Evolutionary conservation across 1,140 invertebrate species (phyloP).

Genomic region (Penaeus vannamei): DNA sequence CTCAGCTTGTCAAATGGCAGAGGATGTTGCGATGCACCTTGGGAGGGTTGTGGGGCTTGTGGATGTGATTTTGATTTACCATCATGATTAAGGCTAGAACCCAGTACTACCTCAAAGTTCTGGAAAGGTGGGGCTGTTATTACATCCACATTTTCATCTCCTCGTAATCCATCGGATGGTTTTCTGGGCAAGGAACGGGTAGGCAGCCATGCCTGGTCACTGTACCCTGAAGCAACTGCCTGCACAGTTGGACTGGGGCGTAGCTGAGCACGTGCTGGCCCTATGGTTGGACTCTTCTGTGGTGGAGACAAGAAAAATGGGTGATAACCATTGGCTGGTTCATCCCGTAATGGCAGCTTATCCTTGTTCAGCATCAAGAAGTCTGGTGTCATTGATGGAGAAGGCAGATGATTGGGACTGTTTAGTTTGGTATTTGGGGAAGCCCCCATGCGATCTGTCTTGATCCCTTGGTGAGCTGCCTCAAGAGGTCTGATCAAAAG

Average conservation of each 20-base stretch:
- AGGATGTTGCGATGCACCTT: background rate
- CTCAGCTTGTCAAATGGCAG: slow-evolving; percentile 49
- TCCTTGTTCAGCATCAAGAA: slow-evolving; percentile 26
- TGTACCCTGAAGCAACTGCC: background rate
- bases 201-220: slow-evolving; percentile 41
- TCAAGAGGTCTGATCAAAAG: slow-evolving; percentile 63
- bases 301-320: slow-evolving; percentile 33
- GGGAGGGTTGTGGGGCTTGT: background rate
- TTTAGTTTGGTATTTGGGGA: slow-evolving; percentile 7
- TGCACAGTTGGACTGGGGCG: slow-evolving; percentile 50
- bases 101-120: slow-evolving; percentile 62
- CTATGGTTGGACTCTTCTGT: slow-evolving; percentile 2
- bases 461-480: background rate
- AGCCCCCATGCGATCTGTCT: slow-evolving; percentile 22
- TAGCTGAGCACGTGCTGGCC: background rate
- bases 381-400: background rate
- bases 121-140: slow-evolving; percentile 65
- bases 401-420: background rate
- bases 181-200: slow-evolving; percentile 27
- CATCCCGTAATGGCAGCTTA: slow-evolving; percentile 46
- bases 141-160: slow-evolving; percentile 58
- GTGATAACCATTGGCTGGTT: slow-evolving; percentile 37
- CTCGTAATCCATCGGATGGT: slow-evolving; percentile 30
- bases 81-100: slow-evolving; percentile 62
- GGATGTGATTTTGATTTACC: background rate